Base-by-base conservation (phyloP, 1,140 invertebrate genomes). In the Neodiprion pinetum region DNA sequence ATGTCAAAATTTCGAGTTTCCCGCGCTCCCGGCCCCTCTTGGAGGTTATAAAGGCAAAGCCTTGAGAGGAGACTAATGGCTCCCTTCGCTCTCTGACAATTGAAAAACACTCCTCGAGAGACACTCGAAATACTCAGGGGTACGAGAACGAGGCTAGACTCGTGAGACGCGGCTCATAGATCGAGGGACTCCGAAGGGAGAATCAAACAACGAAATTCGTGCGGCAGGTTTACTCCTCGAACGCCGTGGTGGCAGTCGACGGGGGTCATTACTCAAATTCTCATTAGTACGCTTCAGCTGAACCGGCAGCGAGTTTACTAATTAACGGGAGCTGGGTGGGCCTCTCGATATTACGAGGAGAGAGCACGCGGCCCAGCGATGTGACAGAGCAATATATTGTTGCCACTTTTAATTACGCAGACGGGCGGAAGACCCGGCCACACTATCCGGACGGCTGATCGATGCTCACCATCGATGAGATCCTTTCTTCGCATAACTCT, bases 251-350 rank as follows among this genome's bases (percentile, higher is more conserved):
- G 74, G 72, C 69, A 75, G 76, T 79, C 76, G 77, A 76, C n/a
- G 74, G 73, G 72, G 78, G 83, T 85, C 84, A 85, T 85, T 86
- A 85, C 80, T 86, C 83, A 86, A 85, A 83, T 80, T 83, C 81
- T 83, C 81, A 84, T 85, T 84, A 83, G 78, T 80, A 78, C 74
- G 81, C 79, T 75, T 75, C 78, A 80, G 75, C 76, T 78, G 71
- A 77, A 82, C 79, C 80, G 79, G 76, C 81, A 80, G 74, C 80
- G 79, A 84, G 80, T 84, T 86, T 80, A 81, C 81, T 85, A 85
- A 86, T 86, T 86, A 86, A 83, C 83, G 79, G 78, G 78, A 78
- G 71, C 76, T 76, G 73, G 81, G 76, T 81, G 80, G 81, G 78
- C 28, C 79, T 77, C 77, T 85, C 80, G 50, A 76, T 76, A 74